Evolutionary conservation across 1,140 invertebrate species (phyloP).

Genomic region (Megalopta genalis): DNA sequence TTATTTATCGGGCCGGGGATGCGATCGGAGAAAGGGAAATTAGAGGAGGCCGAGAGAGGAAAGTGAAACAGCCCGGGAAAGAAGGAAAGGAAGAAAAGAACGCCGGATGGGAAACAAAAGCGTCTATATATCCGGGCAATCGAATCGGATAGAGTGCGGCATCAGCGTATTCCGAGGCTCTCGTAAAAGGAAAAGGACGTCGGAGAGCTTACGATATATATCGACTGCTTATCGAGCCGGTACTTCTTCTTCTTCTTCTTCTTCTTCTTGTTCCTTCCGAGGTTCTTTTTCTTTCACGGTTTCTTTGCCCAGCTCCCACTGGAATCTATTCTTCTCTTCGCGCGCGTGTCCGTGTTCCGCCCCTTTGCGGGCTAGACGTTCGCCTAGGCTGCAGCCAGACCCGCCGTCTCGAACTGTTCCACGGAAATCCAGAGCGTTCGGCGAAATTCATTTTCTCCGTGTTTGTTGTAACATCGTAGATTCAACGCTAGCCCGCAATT

Average conservation of each 20-base stretch:
- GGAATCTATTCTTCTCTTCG: conserved; percentile 33
- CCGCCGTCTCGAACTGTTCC: conserved; percentile 12
- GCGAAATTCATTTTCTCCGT: too few relatives aligned
- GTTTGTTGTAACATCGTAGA: not conserved
- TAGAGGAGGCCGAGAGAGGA: not conserved
- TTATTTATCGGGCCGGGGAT: conserved; percentile 44
- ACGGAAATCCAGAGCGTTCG: too few relatives aligned
- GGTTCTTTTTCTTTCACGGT: conserved; percentile 10
- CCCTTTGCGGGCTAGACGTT: not conserved
- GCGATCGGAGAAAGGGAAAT: conserved; percentile 12
- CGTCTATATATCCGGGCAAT: conserved; percentile 53
- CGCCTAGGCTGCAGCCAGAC: not conserved
- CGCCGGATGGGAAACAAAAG: conserved; percentile 57
- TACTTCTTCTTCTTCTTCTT: conserved; percentile 26
- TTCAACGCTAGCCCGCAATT: too few relatives aligned
- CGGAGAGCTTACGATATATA: conserved; percentile 68
- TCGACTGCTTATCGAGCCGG: conserved; percentile 72
- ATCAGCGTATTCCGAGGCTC: conserved; percentile 70
- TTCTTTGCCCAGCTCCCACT: not conserved
- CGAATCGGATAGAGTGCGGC: conserved; percentile 68
- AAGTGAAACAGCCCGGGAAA: conserved; percentile 17
- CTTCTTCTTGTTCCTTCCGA: not conserved
- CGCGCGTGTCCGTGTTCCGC: conserved; percentile 8
- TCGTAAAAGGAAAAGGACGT: conserved; percentile 32
- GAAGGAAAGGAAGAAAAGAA: not conserved